These are phyloP conservation scores for Nephotettix cincticeps DNA, from an alignment of 1,140 invertebrate genomes.

Conservation along the genomic window DNA sequence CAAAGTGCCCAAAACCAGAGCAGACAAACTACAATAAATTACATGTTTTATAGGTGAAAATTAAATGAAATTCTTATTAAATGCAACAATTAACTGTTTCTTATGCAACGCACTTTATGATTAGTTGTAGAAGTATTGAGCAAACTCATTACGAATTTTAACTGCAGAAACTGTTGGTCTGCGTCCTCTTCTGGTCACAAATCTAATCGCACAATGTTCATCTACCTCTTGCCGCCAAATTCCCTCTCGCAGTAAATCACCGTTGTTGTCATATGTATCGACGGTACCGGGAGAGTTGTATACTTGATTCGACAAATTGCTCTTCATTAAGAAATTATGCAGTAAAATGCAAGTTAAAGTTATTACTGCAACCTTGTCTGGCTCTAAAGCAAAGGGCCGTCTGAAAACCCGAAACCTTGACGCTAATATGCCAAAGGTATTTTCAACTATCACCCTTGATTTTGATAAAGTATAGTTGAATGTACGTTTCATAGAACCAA, in stretches of 20 bases:
- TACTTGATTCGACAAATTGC: too few relatives aligned
- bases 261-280: background rate
- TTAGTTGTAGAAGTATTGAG: background rate
- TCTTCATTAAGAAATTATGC: too few relatives aligned
- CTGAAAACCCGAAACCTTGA: constrained; percentile 45
- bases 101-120: too few relatives aligned
- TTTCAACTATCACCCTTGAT: constrained; percentile 35
- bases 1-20: too few relatives aligned
- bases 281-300: too few relatives aligned
- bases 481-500: constrained; percentile 37
- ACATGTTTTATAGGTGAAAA: too few relatives aligned
- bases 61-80: too few relatives aligned
- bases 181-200: background rate
- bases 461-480: constrained; percentile 50
- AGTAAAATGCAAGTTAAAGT: too few relatives aligned
- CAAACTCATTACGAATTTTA: constrained; percentile 6
- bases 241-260: constrained; percentile 1
- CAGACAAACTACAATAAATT: too few relatives aligned
- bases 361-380: too few relatives aligned
- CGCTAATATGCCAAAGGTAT: constrained; percentile 49
- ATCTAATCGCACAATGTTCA: background rate
- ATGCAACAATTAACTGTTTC: too few relatives aligned
- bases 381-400: too few relatives aligned
- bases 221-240: constrained; percentile 12
- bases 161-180: background rate